Evolutionary conservation across 2,888 invertebrate species (phyloP), one percentile per base, ranked within the genome.

Genomic region (Xanthorhoe designata): DNA sequence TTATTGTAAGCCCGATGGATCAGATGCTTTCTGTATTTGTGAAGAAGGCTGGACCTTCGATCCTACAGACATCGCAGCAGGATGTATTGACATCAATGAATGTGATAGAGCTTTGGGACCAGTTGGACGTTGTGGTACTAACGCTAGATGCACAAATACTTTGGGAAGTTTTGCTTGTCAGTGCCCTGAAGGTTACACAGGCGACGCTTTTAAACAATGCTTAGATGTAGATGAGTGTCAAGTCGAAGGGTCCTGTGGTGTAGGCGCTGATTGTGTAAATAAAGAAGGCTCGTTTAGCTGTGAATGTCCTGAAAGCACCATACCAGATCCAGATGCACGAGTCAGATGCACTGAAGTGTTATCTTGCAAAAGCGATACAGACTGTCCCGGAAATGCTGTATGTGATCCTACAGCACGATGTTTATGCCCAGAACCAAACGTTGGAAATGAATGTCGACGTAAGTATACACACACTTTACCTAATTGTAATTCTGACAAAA

Each of bases 11-110:
- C 96, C 97, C 0, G 97, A 98, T 77, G 97, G 97, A 38, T 95
- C 95, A 66, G 98, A 98, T 87, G 98, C 98, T 0, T 98, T 97
- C 78, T 98, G 98, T 78, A 96, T 98, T 55, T 98, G 98, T 82
- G 97, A 98, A 83, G 97, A 97, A 66, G 98, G 98, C 0, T 98
- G 98, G 97, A 98, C 97, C 0, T 98, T 97, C 82, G 96, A 98
- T 88, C 98, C 98, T 0, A 96, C 94, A 63, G 97, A 98, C 80
- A 97, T 98, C 73, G 95, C 97, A 6, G 97, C 97, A 52, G 98
- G 98, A 66, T 98, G 98, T 83, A 95, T 98, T 67, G 98, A 99
- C 89, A 96, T 99, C 72, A 95, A 99, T 85, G 99, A 99, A 91
- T 99, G 99, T 83, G 97, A 98, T 80, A 88, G 94, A 59, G 89